Evolutionary conservation across 2,113 vertebrate species (phyloP).

Genomic region (Xiphorhynchus elegans): DNA sequence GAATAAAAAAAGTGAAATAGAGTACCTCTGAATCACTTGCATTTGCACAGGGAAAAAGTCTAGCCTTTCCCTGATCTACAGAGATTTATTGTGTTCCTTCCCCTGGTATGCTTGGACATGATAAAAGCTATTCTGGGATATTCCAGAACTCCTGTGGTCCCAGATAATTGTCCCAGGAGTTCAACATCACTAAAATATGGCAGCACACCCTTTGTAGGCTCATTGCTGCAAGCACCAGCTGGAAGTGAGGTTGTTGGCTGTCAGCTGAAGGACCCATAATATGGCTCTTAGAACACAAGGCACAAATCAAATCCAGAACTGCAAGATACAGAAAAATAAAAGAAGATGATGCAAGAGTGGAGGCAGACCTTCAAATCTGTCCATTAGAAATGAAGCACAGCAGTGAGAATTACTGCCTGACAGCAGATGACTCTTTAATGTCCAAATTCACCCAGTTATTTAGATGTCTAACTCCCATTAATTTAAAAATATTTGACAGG

Average conservation of each 20-base stretch:
- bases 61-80: not conserved
- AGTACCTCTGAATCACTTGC: not conserved
- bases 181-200: not conserved
- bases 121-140: not conserved
- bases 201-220: not conserved
- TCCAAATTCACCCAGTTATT: not conserved
- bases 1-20: not conserved
- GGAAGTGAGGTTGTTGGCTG: not conserved
- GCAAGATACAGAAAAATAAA: not conserved
- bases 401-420: not conserved
- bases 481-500: not conserved
- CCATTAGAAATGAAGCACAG: not conserved
- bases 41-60: not conserved
- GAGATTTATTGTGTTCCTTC: not conserved
- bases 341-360: not conserved
- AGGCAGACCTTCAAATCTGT: not conserved
- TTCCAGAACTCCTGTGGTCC: not conserved
- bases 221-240: not conserved
- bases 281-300: not conserved
- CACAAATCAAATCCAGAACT: not conserved
- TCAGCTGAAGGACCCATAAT: not conserved
- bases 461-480: not conserved
- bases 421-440: not conserved
- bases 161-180: not conserved
- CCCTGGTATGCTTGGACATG: not conserved